phyloP scores from a whole-genome alignment of 2,797 vertebrate genomes.

The Paedocypris micromegethes region DNA sequence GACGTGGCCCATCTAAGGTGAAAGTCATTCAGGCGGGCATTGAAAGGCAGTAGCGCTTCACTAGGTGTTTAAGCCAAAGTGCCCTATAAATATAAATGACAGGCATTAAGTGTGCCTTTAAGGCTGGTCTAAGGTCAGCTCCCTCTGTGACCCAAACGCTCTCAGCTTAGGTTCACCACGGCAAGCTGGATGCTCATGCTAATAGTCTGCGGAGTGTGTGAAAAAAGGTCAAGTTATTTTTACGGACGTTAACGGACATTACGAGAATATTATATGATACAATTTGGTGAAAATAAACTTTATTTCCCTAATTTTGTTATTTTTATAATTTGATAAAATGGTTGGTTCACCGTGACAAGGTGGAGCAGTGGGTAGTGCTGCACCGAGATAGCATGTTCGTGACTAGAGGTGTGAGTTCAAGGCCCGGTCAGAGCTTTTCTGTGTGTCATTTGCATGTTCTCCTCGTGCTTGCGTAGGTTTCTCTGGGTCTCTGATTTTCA shows the following conservation, averaged over 20 bases:
- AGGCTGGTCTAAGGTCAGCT: conserved; percentile 43
- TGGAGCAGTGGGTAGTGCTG: no score
- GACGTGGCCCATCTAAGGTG: conserved; percentile 31
- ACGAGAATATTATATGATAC: background rate
- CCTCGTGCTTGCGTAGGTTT: no score
- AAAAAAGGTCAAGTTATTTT: background rate
- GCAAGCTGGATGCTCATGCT: conserved; percentile 1
- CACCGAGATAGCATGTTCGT: no score
- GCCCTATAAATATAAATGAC: conserved; percentile 51
- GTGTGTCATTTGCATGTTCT: no score
- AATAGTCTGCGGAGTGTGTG: conserved; percentile 19
- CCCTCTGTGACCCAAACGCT: conserved; percentile 30
- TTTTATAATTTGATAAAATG: no score
- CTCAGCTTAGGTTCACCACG: conserved; percentile 9
- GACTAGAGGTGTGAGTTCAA: no score
- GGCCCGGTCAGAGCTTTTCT: no score
- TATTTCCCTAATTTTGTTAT: no score
- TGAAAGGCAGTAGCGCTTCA: conserved; percentile 40
- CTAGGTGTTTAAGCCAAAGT: conserved; percentile 49
- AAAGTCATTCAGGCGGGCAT: conserved; percentile 45
- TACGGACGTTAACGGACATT: background rate
- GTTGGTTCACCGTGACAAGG: no score
- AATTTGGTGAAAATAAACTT: background rate
- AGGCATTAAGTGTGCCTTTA: conserved; percentile 46
- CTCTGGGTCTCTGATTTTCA: no score